Percentiles rank a stretch among this genome's conserved stretches.
Conservation (phyloP, 2,888 invertebrate genomes). For the Melanargia galathea region DNA sequence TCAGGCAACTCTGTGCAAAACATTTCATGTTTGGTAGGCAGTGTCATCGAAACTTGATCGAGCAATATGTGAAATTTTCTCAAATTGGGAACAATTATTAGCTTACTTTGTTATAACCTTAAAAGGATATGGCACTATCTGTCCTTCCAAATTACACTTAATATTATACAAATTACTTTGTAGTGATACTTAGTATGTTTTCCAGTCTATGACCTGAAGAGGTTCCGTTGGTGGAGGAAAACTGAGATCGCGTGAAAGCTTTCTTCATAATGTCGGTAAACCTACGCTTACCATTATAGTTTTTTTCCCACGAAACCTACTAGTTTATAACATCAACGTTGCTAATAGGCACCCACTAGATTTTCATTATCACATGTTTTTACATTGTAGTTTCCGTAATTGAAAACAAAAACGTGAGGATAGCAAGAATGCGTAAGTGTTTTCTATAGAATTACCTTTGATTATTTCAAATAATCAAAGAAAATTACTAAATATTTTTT, state of each 20-base stretch:
- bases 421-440: slow-evolving; percentile 34
- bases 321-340: slow-evolving; percentile 34
- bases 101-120: no score
- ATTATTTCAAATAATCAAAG: no score
- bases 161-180: not conserved
- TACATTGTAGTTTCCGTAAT: slow-evolving; percentile 12
- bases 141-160: not conserved
- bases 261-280: not conserved
- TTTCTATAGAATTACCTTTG: slow-evolving; percentile 15
- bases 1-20: slow-evolving; percentile 49
- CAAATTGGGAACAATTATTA: not conserved
- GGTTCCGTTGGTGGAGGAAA: not conserved
- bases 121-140: no score
- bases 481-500: not conserved
- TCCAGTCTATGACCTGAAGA: not conserved
- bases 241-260: slow-evolving; percentile 6
- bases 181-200: not conserved
- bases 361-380: slow-evolving; percentile 18
- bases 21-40: slow-evolving; percentile 37
- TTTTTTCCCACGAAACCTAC: slow-evolving; percentile 35
- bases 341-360: slow-evolving; percentile 31
- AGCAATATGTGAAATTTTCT: slow-evolving; percentile 9
- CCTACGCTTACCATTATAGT: slow-evolving; percentile 16
- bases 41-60: slow-evolving; percentile 36
- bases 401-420: slow-evolving; percentile 10